These are phyloP conservation scores for Gadopsis marmoratus DNA, from an alignment of 2,797 vertebrate species.

Conservation along the genomic window DNA sequence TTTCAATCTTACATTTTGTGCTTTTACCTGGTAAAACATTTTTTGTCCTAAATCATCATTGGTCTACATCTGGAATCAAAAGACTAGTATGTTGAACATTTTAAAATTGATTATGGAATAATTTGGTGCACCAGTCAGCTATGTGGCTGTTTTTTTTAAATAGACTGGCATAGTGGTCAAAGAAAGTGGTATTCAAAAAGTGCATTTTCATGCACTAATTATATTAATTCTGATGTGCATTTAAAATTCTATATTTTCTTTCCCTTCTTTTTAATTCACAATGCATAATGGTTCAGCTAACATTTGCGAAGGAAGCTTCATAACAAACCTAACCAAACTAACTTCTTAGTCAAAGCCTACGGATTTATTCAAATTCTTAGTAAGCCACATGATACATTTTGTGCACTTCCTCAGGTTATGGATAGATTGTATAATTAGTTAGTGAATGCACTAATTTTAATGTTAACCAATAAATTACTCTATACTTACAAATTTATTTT, in stretches of 20 bases:
- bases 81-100: conserved; percentile 37
- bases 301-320: conserved; percentile 17
- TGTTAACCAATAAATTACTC: conserved; percentile 20
- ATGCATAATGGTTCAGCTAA: conserved; percentile 9
- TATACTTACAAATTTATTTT: conserved; percentile 18
- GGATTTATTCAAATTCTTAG: conserved; percentile 32
- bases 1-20: conserved; percentile 44
- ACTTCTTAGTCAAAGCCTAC: conserved; percentile 43
- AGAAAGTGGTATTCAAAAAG: conserved; percentile 49
- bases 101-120: conserved; percentile 29
- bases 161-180: conserved; percentile 50
- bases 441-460: conserved; percentile 29
- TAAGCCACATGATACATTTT: conserved; percentile 30
- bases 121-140: conserved; percentile 44
- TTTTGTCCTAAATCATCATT: conserved; percentile 38
- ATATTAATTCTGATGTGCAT: conserved; percentile 60
- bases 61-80: conserved; percentile 64
- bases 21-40: conserved; percentile 33
- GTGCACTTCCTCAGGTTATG: conserved; percentile 56
- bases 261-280: conserved; percentile 36
- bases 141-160: conserved; percentile 55
- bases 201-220: conserved; percentile 75
- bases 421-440: conserved; percentile 40
- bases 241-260: conserved; percentile 38
- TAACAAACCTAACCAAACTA: conserved; percentile 47